These are phyloP conservation scores for Phylloscopus collybita DNA, from an alignment of 2,797 vertebrate species.

Conservation along the genomic window DNA sequence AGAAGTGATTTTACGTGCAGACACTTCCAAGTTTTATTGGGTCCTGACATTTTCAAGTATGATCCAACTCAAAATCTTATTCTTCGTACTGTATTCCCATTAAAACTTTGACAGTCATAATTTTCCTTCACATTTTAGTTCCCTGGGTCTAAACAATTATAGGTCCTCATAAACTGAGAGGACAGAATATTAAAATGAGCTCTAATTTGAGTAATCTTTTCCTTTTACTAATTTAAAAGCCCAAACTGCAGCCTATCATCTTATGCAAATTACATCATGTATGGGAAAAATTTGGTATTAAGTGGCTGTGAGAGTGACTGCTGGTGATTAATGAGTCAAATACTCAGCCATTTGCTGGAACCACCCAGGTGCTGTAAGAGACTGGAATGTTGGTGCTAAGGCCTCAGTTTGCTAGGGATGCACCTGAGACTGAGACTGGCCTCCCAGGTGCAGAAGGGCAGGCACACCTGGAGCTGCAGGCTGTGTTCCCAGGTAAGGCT, in stretches of 20 bases:
- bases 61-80: background rate
- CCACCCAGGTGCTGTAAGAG: background rate
- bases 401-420: background rate
- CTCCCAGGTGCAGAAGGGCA: background rate
- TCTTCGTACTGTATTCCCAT: background rate
- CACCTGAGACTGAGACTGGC: background rate
- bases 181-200: background rate
- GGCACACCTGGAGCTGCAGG: background rate
- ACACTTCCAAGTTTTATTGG: background rate
- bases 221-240: background rate
- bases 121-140: constrained; percentile 2
- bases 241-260: background rate
- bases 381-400: background rate
- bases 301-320: background rate
- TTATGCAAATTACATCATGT: background rate
- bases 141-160: background rate
- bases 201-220: constrained; percentile 1
- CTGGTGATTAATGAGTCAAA: background rate
- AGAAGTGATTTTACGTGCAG: background rate
- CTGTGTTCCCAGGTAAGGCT: background rate
- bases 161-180: background rate
- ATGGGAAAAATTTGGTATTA: background rate
- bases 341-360: background rate
- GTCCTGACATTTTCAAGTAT: background rate
- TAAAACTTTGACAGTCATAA: background rate